Percentiles rank a stretch among this genome's conserved stretches.
Conservation (phyloP, 2,113 vertebrate genomes). For the Podarcis raffonei region DNA sequence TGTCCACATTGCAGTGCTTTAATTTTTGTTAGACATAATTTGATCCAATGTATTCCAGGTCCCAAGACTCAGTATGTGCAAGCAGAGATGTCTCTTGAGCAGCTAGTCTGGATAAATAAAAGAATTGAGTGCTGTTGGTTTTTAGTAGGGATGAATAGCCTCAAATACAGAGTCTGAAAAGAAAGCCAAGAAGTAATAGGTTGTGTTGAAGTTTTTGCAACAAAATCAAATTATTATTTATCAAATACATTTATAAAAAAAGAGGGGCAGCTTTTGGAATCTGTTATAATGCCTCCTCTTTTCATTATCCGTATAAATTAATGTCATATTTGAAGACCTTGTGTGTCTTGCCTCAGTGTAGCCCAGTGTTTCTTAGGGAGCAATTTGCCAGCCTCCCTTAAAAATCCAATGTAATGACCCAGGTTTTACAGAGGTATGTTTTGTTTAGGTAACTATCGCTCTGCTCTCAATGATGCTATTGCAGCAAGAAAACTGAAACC, state of each 20-base stretch:
- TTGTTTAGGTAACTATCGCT: slow-evolving; percentile 89
- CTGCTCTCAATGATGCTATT: slow-evolving; percentile 85
- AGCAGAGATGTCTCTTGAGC: too few relatives aligned
- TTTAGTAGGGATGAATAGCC: not conserved
- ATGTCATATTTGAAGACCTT: not conserved
- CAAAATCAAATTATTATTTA: not conserved
- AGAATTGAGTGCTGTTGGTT: not conserved
- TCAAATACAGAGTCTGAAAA: not conserved
- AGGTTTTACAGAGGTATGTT: not conserved
- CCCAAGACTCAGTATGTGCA: too few relatives aligned
- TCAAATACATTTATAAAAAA: not conserved
- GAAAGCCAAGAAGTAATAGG: not conserved
- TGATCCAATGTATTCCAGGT: too few relatives aligned
- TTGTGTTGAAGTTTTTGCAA: not conserved
- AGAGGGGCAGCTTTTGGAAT: too few relatives aligned
- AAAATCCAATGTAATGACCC: not conserved
- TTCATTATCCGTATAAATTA: not conserved
- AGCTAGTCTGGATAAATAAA: not conserved
- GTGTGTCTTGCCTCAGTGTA: not conserved
- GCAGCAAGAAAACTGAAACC: slow-evolving; percentile 90
- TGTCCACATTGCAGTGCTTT: too few relatives aligned
- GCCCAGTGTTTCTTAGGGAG: not conserved
- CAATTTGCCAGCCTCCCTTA: not conserved
- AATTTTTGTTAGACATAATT: too few relatives aligned
- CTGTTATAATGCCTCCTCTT: not conserved